Conservation (phyloP, 2,113 vertebrate genomes). For the Nibea coibor region DNA sequence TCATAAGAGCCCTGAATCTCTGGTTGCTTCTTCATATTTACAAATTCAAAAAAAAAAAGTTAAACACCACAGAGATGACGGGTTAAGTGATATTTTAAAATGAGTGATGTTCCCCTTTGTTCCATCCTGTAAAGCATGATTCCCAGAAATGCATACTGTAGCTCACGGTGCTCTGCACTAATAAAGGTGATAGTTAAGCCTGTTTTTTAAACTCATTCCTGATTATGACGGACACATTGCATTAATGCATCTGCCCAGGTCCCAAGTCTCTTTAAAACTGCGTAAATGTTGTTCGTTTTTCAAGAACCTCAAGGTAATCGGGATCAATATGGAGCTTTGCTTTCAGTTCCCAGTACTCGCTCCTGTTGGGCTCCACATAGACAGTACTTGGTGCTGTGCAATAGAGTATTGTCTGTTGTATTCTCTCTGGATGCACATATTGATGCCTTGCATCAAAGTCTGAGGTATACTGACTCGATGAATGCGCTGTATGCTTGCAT, state of each 20-base stretch:
- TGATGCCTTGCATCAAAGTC: constrained; percentile 92
- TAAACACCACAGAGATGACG: constrained; percentile 50
- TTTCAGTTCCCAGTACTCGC: constrained; percentile 97
- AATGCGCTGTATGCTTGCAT: constrained; percentile 89
- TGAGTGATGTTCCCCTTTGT: constrained; percentile 38
- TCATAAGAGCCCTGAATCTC: constrained; percentile 61
- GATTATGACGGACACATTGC: constrained; percentile 41
- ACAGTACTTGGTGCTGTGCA: constrained; percentile 92
- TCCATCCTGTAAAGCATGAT: constrained; percentile 34
- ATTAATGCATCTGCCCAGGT: constrained; percentile 12
- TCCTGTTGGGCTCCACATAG: constrained; percentile 94
- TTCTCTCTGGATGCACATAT: constrained; percentile 90
- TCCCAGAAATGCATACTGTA: constrained; percentile 28
- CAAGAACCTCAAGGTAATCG: constrained; percentile 99
- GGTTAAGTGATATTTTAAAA: constrained; percentile 61
- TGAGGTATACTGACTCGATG: constrained; percentile 89
- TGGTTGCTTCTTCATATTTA: constrained; percentile 64
- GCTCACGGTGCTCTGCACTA: constrained; percentile 32
- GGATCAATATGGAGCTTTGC: constrained; percentile 98
- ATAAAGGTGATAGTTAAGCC: constrained; percentile 19
- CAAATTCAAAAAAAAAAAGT: constrained; percentile 58
- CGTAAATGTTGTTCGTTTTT: constrained; percentile 98
- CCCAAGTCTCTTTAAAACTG: constrained; percentile 88
- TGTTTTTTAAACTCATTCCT: constrained; percentile 37
- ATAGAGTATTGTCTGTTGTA: constrained; percentile 93